Percentiles rank a stretch among this genome's conserved stretches.
Conservation (phyloP, 2,113 vertebrate species). For the Zapornia atra region DNA sequence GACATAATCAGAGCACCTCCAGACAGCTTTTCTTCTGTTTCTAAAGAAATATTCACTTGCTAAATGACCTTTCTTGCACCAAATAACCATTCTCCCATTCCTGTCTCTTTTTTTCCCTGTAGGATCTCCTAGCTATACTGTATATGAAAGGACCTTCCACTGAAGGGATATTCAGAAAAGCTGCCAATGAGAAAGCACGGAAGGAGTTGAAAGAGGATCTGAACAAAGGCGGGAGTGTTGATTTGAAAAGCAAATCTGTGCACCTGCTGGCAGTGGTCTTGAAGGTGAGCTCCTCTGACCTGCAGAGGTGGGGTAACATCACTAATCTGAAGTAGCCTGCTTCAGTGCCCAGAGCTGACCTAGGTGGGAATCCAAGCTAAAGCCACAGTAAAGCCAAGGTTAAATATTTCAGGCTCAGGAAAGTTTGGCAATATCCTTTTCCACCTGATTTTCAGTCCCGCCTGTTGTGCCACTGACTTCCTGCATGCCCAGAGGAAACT, state of each 20-base stretch:
- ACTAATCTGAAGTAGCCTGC: not conserved
- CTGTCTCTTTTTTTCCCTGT: not conserved
- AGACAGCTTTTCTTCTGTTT: not conserved
- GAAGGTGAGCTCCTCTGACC: conserved; percentile 78
- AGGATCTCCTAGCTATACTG: conserved; percentile 88
- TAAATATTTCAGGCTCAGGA: not conserved
- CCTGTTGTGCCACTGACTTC: not conserved
- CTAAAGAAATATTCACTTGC: not conserved
- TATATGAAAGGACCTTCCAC: conserved; percentile 85
- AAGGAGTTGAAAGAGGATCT: conserved; percentile 87
- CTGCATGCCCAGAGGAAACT: not conserved
- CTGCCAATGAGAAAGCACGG: conserved; percentile 86
- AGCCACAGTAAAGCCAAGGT: not conserved
- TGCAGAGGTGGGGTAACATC: not conserved
- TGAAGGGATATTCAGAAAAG: conserved; percentile 92
- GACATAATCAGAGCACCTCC: not conserved
- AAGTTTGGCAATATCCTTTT: not conserved
- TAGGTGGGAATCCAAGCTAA: not conserved
- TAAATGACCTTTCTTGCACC: not conserved
- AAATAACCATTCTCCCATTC: not conserved
- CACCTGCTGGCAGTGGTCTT: conserved; percentile 87
- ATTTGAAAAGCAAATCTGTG: conserved; percentile 80
- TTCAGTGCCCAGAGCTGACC: not conserved
- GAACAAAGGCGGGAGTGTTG: conserved; percentile 79
- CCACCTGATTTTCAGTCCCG: not conserved